Evolutionary conservation across 2,113 vertebrate genomes (phyloP), one percentile per base, ranked within the genome.

Genomic region (Burhinus bistriatus): DNA sequence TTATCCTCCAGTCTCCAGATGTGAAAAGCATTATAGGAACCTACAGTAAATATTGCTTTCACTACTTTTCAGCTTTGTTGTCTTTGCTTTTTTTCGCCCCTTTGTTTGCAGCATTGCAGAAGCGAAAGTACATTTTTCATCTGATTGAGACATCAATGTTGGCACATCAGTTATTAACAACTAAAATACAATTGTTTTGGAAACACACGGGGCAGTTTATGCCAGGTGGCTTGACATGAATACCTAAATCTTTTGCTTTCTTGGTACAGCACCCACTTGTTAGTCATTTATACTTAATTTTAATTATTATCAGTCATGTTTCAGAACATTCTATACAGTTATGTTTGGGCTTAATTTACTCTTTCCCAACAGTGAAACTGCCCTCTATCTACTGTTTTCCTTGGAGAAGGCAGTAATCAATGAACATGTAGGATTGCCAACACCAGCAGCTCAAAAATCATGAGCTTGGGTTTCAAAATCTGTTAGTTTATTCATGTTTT

Each of bases 31-130:
- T 49, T 11, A 26, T 62, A 95, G 59, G 38, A 92, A 52, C 40
- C 13, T 70, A 58, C 86, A 91, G 64, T 87, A 97, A 94, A 92
- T 90, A 89, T n/a, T 79, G 77, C 17, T 92, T 70, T 83, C 14
- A 3, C 26, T 84, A 5, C 29, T 66, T 91, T 69, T 65, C 51
- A 62, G 32, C 29, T 94, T 82, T 78, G 40, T 66, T 78, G 29
- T 64, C 51, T 51, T 29, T 81, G 13, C 13, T 49, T 55, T 77
- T 59, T 54, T 3, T 1, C 23, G 38, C 19, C 42, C 34, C 76
- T 81, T 87, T 72, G 87, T 94, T 95, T 89, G 94, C 78, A 65
- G 55, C 89, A 95, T 69, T 92, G 64, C 87, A 91, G 93, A 87
- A 83, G 85, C 29, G 38, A 90, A 71, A 87, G 79, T 94, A 85